Evolutionary conservation across 2,888 invertebrate genomes (phyloP).

Genomic region (Gymnoscelis rufifasciata): DNA sequence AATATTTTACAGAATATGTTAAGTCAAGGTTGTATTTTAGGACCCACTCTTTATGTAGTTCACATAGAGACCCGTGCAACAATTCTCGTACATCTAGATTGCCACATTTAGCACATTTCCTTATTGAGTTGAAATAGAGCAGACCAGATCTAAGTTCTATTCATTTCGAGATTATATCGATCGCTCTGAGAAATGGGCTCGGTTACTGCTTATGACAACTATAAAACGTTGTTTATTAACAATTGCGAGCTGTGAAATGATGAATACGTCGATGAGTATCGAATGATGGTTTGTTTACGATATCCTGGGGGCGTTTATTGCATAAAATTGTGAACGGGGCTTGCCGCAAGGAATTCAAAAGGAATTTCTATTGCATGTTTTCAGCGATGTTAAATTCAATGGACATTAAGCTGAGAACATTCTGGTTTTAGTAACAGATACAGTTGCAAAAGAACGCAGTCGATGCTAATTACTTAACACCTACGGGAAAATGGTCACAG

Average conservation of each 20-base stretch:
- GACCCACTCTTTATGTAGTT: conserved; percentile 10
- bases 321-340: conserved; percentile 4
- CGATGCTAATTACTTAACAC: conserved; percentile 11
- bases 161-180: conserved; percentile 25
- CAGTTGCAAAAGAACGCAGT: conserved; percentile 7
- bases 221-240: conserved; percentile 48
- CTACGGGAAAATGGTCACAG: conserved; percentile 2
- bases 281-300: conserved; percentile 29
- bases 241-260: conserved; percentile 39
- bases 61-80: conserved; percentile 20
- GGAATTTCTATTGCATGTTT: neutral
- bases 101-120: conserved; percentile 34
- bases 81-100: conserved; percentile 31
- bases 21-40: conserved; percentile 14
- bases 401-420: neutral
- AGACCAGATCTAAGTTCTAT: conserved; percentile 20
- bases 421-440: neutral
- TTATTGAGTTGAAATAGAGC: conserved; percentile 34
- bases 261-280: conserved; percentile 43
- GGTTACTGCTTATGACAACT: conserved; percentile 51
- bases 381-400: neutral
- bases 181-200: conserved; percentile 45
- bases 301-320: conserved; percentile 20
- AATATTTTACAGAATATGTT: conserved; percentile 1
- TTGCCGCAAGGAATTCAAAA: conserved; percentile 1